Conservation (phyloP, 2,113 vertebrate species). For the Danio rerio region DNA sequence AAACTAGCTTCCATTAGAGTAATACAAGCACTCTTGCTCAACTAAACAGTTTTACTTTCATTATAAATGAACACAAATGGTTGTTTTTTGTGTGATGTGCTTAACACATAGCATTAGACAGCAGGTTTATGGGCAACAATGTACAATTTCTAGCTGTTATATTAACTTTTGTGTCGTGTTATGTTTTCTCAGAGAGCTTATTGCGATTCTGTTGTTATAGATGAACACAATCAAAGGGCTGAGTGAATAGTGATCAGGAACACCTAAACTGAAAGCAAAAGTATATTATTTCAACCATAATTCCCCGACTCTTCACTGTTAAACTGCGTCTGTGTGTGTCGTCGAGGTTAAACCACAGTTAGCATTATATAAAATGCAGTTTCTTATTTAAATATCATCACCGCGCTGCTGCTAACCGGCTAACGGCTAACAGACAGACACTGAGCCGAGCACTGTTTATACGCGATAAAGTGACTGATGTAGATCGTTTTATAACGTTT, state of each 20-base stretch:
- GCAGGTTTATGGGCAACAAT: background rate
- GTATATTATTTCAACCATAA: background rate
- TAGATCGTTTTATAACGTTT: background rate
- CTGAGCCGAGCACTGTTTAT: background rate
- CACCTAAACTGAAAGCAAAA: constrained; percentile 3
- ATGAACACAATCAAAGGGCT: background rate
- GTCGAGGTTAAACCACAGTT: background rate
- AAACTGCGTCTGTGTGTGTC: background rate
- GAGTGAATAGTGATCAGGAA: background rate
- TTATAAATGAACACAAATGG: background rate
- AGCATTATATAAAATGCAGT: background rate
- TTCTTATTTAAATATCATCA: constrained; percentile 3
- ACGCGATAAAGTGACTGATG: background rate
- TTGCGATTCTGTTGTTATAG: background rate
- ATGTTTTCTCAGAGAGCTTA: background rate
- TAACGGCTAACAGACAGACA: constrained; percentile 15
- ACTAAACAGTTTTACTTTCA: background rate
- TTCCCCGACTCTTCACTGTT: background rate
- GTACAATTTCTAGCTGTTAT: background rate
- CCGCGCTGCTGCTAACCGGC: background rate
- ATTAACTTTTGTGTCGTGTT: background rate
- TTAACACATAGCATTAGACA: background rate
- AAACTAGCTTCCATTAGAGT: background rate
- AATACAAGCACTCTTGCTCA: background rate
- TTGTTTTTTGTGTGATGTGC: too few relatives aligned